Evolutionary conservation across 2,797 vertebrate species (phyloP), one percentile per base, ranked within the genome.

Genomic region (Poeciliopsis gracilis): DNA sequence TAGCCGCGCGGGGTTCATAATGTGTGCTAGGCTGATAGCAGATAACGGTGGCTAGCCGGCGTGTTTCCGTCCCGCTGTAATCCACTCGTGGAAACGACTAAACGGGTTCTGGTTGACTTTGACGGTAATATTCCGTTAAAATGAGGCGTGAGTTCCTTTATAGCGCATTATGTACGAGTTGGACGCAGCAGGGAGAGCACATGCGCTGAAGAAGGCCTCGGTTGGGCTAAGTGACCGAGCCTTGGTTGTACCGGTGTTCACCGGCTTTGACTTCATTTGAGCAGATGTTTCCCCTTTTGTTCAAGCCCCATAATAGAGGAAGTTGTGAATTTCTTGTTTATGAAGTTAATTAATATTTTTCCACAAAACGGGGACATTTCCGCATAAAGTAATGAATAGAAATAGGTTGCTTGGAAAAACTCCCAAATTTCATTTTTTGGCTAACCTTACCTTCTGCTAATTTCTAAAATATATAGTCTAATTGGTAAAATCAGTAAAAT

Each of bases 1-100:
- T 92, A 91, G 92, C 89, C 82, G 70, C 83, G 75, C 77, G 67
- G 77, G 66, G 84, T 88, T 82, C 92, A 75, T 84, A 82, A 79
- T 82, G 72, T 75, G 80, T 38, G 88, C 84, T 81, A 23, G 51
- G 72, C 82, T 88, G 78, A 47, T 12, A 66, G 81, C 77, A 11
- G 83, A 76, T 83, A 90, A 46, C 33, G 3, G 51, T 10, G 11
- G 87, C 76, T 86, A 75, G 79, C 89, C 87, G 87, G 88, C 89
- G 79, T 77, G 25, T 88, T 92, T 89, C 87, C 88, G 90, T 90
- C 91, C 77, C 25, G 84, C 11, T 13, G 25, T 25, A 8, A 5
- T 9, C 67, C 74, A 84, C 71, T 61, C 82, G 84, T 83, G 55
- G 77, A 49, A 53, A 20, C 2, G 18, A 23, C 0, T 33, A 3